Conservation (phyloP, 2,888 invertebrate genomes). For the Spisula solida region DNA sequence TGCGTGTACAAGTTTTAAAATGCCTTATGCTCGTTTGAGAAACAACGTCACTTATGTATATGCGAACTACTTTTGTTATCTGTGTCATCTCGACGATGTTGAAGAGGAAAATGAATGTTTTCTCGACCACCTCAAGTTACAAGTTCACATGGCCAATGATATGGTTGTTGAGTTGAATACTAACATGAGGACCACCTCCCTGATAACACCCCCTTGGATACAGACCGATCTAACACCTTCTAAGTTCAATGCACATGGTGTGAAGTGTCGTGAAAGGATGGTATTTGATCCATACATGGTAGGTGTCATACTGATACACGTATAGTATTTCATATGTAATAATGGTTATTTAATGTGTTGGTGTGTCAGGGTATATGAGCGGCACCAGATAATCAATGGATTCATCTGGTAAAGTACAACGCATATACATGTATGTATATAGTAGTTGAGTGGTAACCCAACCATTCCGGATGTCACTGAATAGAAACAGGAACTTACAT, state of each 20-base stretch:
- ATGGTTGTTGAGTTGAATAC: slow-evolving; percentile 58
- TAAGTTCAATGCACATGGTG: slow-evolving; percentile 41
- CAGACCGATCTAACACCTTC: slow-evolving; percentile 46
- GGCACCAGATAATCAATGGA: background rate
- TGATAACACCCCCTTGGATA: slow-evolving; percentile 40
- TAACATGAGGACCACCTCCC: slow-evolving; percentile 4
- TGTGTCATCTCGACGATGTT: slow-evolving; percentile 33
- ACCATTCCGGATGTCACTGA: too few species aligned
- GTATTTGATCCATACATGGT: slow-evolving; percentile 63
- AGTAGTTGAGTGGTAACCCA: too few species aligned
- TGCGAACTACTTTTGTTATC: slow-evolving; percentile 60
- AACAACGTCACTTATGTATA: slow-evolving; percentile 40
- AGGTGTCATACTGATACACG: slow-evolving; percentile 14
- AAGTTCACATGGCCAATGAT: background rate
- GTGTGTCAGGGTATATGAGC: background rate
- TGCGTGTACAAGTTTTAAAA: slow-evolving; percentile 45
- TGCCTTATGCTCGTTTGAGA: slow-evolving; percentile 47
- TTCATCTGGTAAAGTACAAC: background rate
- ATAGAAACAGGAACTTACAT: too few species aligned
- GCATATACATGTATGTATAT: too few species aligned
- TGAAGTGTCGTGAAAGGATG: slow-evolving; percentile 38
- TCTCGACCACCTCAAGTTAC: background rate
- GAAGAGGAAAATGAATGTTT: slow-evolving; percentile 12
- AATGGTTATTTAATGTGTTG: background rate
- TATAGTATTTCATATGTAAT: background rate